Evolutionary conservation across 2,113 vertebrate species (phyloP).

Genomic region (Turdus rufiventris): DNA sequence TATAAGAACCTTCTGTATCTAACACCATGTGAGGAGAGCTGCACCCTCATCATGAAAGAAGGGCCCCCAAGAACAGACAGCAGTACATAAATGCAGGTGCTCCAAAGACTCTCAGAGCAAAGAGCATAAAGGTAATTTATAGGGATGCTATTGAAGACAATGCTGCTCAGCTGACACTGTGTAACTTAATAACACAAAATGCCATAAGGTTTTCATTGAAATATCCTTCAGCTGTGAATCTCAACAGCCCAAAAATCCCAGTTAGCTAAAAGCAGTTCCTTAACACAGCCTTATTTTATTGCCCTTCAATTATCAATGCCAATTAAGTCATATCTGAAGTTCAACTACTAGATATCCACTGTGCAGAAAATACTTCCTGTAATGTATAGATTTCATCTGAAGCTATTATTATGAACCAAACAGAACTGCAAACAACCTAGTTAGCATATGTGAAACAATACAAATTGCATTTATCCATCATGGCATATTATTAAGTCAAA

Average conservation of each 20-base stretch:
- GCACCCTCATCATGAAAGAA: not conserved
- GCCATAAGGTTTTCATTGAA: not conserved
- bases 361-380: not conserved
- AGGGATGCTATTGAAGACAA: not conserved
- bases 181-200: not conserved
- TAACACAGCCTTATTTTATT: not conserved
- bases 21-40: not conserved
- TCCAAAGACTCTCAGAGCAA: not conserved
- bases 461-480: not conserved
- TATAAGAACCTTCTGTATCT: not conserved
- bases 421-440: not conserved
- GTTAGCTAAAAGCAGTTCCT: not conserved
- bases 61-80: not conserved
- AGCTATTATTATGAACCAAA: not conserved
- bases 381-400: not conserved
- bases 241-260: not conserved
- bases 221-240: not conserved
- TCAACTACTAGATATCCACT: not conserved
- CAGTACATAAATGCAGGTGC: not conserved
- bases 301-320: not conserved
- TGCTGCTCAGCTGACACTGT: not conserved
- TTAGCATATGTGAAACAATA: not conserved
- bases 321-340: not conserved
- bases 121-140: not conserved
- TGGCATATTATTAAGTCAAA: not conserved